phyloP scores from a whole-genome alignment of 2,113 vertebrate species.

The Boleophthalmus pectinirostris region DNA sequence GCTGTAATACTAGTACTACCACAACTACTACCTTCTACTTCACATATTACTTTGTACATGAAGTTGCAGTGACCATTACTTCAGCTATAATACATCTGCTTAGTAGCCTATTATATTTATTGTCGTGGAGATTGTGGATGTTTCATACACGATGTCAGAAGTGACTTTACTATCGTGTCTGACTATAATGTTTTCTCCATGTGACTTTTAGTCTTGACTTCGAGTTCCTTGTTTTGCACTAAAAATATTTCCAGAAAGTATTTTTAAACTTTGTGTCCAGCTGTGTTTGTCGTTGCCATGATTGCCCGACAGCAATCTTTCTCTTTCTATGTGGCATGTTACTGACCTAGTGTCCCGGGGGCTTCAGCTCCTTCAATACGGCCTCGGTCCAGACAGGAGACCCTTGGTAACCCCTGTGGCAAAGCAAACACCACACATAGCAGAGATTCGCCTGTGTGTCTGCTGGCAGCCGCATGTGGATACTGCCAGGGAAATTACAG shows the following conservation, averaged over 20 bases:
- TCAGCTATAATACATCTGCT: too few species aligned
- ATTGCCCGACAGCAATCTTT: conserved; percentile 24
- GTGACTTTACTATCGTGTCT: too few species aligned
- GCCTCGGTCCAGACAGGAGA: conserved; percentile 41
- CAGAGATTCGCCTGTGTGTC: conserved; percentile 8
- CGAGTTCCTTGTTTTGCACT: conserved; percentile 41
- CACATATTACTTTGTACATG: too few species aligned
- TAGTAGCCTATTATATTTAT: background rate
- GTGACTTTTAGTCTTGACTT: background rate
- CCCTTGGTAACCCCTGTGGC: conserved; percentile 52
- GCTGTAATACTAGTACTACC: background rate
- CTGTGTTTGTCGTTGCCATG: conserved; percentile 48
- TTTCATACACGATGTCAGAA: too few species aligned
- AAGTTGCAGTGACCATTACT: too few species aligned
- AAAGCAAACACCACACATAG: conserved; percentile 41
- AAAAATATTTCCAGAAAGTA: conserved; percentile 39
- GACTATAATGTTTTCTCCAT: background rate
- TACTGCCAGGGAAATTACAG: background rate
- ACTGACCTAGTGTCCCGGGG: conserved; percentile 42
- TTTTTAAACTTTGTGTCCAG: conserved; percentile 52
- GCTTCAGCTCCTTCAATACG: conserved; percentile 34
- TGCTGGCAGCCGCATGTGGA: background rate
- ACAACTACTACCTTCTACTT: too few species aligned
- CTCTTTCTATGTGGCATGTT: conserved; percentile 28
- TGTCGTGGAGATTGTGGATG: background rate